phyloP scores from a whole-genome alignment of 2,888 invertebrate genomes.

The Leucophenga maculata region DNA sequence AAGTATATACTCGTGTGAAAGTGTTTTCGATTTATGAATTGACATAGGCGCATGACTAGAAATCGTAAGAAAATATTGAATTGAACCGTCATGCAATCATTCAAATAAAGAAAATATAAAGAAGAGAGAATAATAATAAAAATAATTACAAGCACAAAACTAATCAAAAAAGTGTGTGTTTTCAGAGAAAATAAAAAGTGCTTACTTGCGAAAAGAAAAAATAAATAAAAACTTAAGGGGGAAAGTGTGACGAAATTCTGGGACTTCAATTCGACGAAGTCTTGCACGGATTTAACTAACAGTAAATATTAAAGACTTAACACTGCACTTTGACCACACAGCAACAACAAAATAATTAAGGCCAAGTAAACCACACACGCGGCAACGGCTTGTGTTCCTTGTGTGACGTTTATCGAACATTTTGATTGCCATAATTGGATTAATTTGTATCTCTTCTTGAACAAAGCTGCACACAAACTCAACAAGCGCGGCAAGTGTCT shows the following conservation, averaged over 20 bases:
- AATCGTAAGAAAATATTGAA: slow-evolving; percentile 23
- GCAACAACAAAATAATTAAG: slow-evolving; percentile 46
- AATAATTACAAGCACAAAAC: slow-evolving; percentile 22
- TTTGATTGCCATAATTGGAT: slow-evolving; percentile 52
- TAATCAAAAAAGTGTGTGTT: slow-evolving; percentile 18
- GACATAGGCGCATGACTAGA: background rate
- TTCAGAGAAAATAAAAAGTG: slow-evolving; percentile 20
- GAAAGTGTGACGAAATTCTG: slow-evolving; percentile 43
- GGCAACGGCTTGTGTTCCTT: too few species aligned
- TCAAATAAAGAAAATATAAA: slow-evolving; percentile 3
- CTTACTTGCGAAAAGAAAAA: slow-evolving; percentile 15
- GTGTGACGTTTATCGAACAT: slow-evolving; percentile 7
- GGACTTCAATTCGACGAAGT: background rate
- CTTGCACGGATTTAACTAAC: slow-evolving; percentile 5
- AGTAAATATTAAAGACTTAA: slow-evolving; percentile 49
- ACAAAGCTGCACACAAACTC: slow-evolving; percentile 16
- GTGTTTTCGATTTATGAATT: background rate
- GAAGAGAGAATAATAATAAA: background rate
- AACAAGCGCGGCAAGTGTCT: slow-evolving; percentile 20
- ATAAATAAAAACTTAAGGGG: slow-evolving; percentile 30
- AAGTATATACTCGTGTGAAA: slow-evolving; percentile 7
- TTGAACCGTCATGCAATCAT: slow-evolving; percentile 13
- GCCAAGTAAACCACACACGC: slow-evolving; percentile 36
- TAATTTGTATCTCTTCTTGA: slow-evolving; percentile 46
- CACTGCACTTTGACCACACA: slow-evolving; percentile 32